These are phyloP conservation scores for Stenchaetothrips biformis DNA, from an alignment of 2,888 invertebrate genomes.

Conservation along the genomic window DNA sequence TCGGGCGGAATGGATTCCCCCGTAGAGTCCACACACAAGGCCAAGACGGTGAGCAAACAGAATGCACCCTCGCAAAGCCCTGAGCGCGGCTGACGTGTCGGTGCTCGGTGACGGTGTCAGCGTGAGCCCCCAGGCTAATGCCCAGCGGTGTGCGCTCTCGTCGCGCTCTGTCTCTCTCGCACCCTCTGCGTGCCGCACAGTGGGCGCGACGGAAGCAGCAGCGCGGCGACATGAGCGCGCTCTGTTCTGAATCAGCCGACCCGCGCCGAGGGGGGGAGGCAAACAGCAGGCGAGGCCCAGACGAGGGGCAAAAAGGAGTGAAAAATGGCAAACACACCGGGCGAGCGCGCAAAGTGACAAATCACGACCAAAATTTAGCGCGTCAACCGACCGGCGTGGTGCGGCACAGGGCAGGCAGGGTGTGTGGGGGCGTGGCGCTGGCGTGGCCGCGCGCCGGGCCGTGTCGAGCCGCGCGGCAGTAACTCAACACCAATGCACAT, in stretches of 20 bases:
- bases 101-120: too few species aligned
- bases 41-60: too few species aligned
- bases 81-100: too few species aligned
- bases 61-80: too few species aligned
- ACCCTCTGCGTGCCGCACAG: too few species aligned
- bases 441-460: background rate
- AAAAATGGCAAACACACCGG: background rate
- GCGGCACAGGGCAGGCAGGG: background rate
- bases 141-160: too few species aligned
- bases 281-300: background rate
- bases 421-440: background rate
- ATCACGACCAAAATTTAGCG: slow-evolving; percentile 1
- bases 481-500: slow-evolving; percentile 21
- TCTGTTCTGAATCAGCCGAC: too few species aligned
- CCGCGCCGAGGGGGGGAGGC: background rate
- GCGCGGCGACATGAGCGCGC: too few species aligned
- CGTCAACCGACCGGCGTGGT: background rate
- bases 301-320: background rate
- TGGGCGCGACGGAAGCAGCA: background rate
- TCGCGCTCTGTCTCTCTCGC: too few species aligned
- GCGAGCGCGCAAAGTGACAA: slow-evolving; percentile 10
- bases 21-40: too few species aligned
- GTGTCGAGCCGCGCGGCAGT: background rate
- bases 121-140: too few species aligned
- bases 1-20: too few species aligned